Percentiles rank a stretch among this genome's conserved stretches.
phyloP scores from a whole-genome alignment of 2,797 vertebrate species.

The Bovichtus variegatus region DNA sequence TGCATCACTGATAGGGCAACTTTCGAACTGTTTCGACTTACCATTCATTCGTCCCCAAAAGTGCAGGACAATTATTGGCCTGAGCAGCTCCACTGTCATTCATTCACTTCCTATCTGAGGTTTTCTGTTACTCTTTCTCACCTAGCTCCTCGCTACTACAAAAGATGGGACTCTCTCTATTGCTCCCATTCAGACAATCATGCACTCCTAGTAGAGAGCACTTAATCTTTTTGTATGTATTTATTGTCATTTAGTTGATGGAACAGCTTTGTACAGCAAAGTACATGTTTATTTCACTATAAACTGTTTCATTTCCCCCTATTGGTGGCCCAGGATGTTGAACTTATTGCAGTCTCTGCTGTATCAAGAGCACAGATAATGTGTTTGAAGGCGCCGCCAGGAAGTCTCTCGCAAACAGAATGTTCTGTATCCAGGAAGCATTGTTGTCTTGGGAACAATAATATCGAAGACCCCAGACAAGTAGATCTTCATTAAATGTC shows the following conservation, averaged over 20 bases:
- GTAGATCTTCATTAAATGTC: slow-evolving; percentile 10
- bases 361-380: slow-evolving; percentile 3
- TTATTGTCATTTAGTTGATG: slow-evolving; percentile 6
- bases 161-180: neutral
- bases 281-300: slow-evolving; percentile 13
- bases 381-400: slow-evolving; percentile 17
- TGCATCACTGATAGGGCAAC: slow-evolving; percentile 45
- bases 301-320: neutral
- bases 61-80: slow-evolving; percentile 36
- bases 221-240: neutral
- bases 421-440: slow-evolving; percentile 8
- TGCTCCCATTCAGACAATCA: slow-evolving; percentile 22
- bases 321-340: neutral
- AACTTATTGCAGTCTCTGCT: slow-evolving; percentile 3
- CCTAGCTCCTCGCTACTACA: neutral
- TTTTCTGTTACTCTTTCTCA: slow-evolving; percentile 12
- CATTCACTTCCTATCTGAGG: slow-evolving; percentile 29
- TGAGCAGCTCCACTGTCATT: slow-evolving; percentile 30
- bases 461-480: neutral
- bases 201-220: slow-evolving; percentile 1
- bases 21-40: slow-evolving; percentile 46
- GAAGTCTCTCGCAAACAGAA: slow-evolving; percentile 9
- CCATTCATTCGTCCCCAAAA: slow-evolving; percentile 35
- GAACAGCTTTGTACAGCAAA: slow-evolving; percentile 16
- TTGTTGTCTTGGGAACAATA: slow-evolving; percentile 3